phyloP scores from a whole-genome alignment of 2,888 invertebrate genomes.

The Brenthis hecate region DNA sequence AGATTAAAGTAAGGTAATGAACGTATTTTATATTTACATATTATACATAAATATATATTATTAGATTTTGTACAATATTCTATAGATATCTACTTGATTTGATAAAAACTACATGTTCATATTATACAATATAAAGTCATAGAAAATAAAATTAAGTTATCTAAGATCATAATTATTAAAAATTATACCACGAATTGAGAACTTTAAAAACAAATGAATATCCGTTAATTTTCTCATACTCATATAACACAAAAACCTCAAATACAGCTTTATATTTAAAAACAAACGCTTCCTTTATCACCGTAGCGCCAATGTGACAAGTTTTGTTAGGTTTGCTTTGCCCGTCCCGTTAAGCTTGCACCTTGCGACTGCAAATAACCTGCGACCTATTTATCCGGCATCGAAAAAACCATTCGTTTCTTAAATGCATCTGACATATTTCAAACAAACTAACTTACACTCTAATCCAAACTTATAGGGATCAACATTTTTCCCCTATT shows the following conservation, averaged over 20 bases:
- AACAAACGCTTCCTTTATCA: constrained; percentile 68
- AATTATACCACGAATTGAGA: not conserved
- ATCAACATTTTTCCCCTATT: constrained; percentile 1
- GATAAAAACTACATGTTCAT: too few species aligned
- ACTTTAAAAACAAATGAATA: constrained; percentile 1
- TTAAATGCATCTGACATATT: constrained; percentile 30
- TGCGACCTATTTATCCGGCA: constrained; percentile 78
- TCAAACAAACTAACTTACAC: constrained; percentile 30
- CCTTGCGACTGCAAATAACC: constrained; percentile 80
- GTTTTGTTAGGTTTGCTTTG: constrained; percentile 69
- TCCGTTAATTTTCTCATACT: constrained; percentile 31
- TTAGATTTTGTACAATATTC: too few species aligned
- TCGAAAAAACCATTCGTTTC: constrained; percentile 55
- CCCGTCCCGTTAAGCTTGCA: constrained; percentile 73
- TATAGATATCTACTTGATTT: too few species aligned
- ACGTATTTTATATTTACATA: too few species aligned
- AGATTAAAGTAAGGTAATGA: too few species aligned
- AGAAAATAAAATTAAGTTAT: too few species aligned
- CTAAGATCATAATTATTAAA: not conserved
- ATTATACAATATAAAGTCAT: too few species aligned
- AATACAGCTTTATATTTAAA: constrained; percentile 59
- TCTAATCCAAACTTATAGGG: constrained; percentile 31
- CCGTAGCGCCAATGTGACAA: constrained; percentile 60
- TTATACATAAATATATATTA: too few species aligned
- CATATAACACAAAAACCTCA: constrained; percentile 42